These are phyloP conservation scores for Pseudomyrmex pallidus DNA, from an alignment of 1,140 invertebrate genomes.

Conservation along the genomic window DNA sequence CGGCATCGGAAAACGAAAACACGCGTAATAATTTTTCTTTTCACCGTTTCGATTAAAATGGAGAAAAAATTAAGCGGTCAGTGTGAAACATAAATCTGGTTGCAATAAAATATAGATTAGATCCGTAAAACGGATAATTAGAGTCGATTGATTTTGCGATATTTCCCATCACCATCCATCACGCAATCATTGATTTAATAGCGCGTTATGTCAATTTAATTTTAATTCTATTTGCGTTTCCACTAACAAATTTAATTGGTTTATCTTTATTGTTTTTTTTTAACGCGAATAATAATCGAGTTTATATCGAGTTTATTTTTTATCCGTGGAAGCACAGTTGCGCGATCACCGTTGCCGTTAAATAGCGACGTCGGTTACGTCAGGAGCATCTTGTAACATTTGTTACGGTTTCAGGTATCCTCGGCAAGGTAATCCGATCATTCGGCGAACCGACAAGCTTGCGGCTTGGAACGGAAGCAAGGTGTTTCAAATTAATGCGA, in stretches of 20 bases:
- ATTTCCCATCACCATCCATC: not conserved
- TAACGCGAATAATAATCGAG: not conserved
- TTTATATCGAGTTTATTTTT: not conserved
- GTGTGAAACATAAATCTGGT: no score
- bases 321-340: not conserved
- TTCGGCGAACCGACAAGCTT: conserved; percentile 30
- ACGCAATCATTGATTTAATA: not conserved
- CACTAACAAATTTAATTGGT: not conserved
- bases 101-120: no score
- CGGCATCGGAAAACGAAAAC: not conserved
- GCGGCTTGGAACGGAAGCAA: not conserved
- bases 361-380: not conserved
- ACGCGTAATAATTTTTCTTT: not conserved
- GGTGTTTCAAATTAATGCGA: conserved; percentile 27
- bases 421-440: conserved; percentile 48
- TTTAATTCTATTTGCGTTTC: not conserved
- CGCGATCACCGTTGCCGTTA: not conserved
- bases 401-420: conserved; percentile 21
- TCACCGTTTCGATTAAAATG: no score
- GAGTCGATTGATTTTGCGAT: not conserved
- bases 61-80: not conserved
- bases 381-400: conserved; percentile 3
- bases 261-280: not conserved
- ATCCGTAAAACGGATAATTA: not conserved
- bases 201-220: not conserved